Conservation (phyloP, 2,888 invertebrate species). For the Drosophila flavopinicola region DNA sequence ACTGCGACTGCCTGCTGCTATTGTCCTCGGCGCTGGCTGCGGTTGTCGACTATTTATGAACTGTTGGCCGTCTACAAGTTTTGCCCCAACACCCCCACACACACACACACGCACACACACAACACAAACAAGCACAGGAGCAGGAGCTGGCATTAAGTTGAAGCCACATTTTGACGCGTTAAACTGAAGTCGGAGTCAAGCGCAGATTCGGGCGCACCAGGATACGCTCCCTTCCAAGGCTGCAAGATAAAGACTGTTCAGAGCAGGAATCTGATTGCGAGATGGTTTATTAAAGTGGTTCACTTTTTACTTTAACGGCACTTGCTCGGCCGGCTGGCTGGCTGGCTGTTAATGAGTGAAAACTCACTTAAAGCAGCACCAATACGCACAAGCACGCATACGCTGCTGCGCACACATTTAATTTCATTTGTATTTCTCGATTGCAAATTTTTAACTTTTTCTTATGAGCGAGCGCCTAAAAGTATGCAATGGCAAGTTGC, state of each 20-base stretch:
- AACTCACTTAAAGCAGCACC: slow-evolving; percentile 46
- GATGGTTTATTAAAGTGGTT: too few relatives aligned
- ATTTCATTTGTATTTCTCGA: slow-evolving; percentile 70
- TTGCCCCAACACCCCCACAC: too few relatives aligned
- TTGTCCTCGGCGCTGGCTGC: too few relatives aligned
- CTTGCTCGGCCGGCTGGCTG: slow-evolving; percentile 25
- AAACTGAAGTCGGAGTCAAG: slow-evolving; percentile 67
- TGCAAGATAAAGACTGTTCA: too few relatives aligned
- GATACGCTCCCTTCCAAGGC: too few relatives aligned
- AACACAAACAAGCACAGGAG: too few relatives aligned
- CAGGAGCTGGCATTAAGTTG: background rate
- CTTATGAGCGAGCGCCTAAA: slow-evolving; percentile 31
- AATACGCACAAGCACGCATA: slow-evolving; percentile 13
- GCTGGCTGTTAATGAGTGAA: slow-evolving; percentile 52
- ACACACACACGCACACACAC: too few relatives aligned
- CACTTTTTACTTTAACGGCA: slow-evolving; percentile 12
- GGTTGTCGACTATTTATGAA: too few relatives aligned
- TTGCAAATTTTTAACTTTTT: slow-evolving; percentile 55
- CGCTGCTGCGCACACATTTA: slow-evolving; percentile 36
- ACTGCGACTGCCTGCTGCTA: too few relatives aligned
- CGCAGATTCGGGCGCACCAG: slow-evolving; percentile 37
- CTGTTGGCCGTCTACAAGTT: too few relatives aligned
- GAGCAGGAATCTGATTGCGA: background rate
- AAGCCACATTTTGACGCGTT: slow-evolving; percentile 43
- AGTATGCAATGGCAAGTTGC: slow-evolving; percentile 62